Conservation (phyloP, 2,113 vertebrate genomes). For the Xiphorhynchus elegans region DNA sequence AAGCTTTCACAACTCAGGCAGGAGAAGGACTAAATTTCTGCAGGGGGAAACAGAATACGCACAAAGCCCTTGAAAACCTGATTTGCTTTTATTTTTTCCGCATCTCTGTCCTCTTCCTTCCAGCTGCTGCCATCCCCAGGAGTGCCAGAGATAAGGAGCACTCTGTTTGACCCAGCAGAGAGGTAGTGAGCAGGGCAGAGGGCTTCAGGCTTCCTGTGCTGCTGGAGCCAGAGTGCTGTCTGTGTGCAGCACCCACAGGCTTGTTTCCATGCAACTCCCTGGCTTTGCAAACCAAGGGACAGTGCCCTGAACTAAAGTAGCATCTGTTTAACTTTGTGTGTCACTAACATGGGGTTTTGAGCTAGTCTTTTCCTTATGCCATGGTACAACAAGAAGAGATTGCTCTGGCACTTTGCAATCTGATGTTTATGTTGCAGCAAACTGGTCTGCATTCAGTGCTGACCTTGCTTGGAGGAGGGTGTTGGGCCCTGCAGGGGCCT, state of each 20-base stretch:
- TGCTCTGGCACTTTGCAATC: not conserved
- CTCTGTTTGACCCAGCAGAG: not conserved
- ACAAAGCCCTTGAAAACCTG: not conserved
- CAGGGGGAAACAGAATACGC: not conserved
- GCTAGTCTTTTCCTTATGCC: not conserved
- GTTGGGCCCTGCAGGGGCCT: not conserved
- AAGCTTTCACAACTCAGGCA: not conserved
- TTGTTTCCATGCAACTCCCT: not conserved
- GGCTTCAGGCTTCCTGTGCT: not conserved
- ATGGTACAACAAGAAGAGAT: not conserved
- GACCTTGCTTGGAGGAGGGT: accelerated
- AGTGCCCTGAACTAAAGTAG: not conserved
- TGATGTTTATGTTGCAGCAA: not conserved
- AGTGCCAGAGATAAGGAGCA: not conserved
- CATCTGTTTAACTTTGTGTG: not conserved
- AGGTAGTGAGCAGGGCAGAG: not conserved
- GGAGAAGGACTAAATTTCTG: not conserved
- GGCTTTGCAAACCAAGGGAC: not conserved
- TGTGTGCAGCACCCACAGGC: accelerated
- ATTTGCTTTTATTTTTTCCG: not conserved
- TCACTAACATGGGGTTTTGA: not conserved
- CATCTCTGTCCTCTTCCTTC: not conserved
- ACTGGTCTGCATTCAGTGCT: not conserved
- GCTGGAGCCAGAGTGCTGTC: not conserved
- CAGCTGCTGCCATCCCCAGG: not conserved